Percentiles rank a stretch among this genome's conserved stretches.
Conservation (phyloP, 2,888 invertebrate genomes). For the Beris chalybata region DNA sequence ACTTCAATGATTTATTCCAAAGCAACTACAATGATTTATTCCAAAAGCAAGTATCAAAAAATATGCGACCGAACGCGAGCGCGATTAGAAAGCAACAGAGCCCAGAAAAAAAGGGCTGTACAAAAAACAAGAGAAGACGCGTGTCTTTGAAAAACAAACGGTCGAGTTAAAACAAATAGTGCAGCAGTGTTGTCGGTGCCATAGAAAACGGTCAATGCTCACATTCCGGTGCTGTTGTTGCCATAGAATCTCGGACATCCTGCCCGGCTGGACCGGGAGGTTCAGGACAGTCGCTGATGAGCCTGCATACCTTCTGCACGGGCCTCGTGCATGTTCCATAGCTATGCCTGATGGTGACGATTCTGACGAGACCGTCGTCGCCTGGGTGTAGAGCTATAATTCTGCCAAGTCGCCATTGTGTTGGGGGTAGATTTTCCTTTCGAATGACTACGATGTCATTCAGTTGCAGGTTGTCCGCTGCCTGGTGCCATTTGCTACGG, state of each 20-base stretch:
- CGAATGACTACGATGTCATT: conserved; percentile 43
- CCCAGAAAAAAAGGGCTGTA: too few species aligned
- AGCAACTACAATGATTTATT: too few species aligned
- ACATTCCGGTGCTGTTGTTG: too few species aligned
- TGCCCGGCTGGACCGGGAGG: conserved; percentile 5
- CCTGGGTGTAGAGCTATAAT: conserved; percentile 41
- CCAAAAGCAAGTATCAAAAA: too few species aligned
- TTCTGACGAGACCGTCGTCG: conserved; percentile 42
- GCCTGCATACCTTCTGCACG: not conserved
- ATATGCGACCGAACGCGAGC: too few species aligned
- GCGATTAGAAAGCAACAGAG: too few species aligned
- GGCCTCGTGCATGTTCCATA: not conserved
- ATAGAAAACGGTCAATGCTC: too few species aligned
- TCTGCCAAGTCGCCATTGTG: conserved; percentile 43
- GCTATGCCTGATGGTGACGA: conserved; percentile 14
- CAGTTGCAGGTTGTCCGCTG: conserved; percentile 25
- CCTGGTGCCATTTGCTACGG: conserved; percentile 25
- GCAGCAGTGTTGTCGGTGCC: too few species aligned
- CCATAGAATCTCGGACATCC: not conserved
- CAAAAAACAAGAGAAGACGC: too few species aligned
- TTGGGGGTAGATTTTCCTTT: conserved; percentile 42
- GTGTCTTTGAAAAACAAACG: too few species aligned
- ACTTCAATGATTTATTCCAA: too few species aligned
- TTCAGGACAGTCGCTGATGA: not conserved
- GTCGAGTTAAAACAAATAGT: too few species aligned